Conservation (phyloP, 2,113 vertebrate genomes). For the Thomomys bottae region DNA sequence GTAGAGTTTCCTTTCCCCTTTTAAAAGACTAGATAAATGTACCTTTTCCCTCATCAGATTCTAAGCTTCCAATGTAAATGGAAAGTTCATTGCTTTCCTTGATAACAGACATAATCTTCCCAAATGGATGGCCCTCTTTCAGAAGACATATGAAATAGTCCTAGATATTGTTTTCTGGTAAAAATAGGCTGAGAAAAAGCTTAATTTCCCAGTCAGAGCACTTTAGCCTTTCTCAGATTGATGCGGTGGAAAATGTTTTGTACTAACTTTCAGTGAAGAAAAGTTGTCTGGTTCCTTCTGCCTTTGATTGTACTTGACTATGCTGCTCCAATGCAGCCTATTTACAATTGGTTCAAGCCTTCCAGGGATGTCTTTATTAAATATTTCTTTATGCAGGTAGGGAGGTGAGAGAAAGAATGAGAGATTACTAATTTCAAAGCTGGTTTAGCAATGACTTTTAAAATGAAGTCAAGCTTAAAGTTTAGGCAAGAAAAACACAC, state of each 20-base stretch:
- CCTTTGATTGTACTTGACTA: background rate
- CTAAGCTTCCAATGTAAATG: conserved; percentile 73
- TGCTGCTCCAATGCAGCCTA: background rate
- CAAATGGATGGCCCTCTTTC: conserved; percentile 57
- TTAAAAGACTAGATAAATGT: conserved; percentile 74
- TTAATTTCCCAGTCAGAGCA: conserved; percentile 61
- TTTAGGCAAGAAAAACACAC: no score
- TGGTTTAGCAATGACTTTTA: background rate
- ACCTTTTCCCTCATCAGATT: conserved; percentile 69
- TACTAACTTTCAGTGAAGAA: conserved; percentile 2
- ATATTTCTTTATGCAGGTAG: background rate
- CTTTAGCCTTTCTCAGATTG: conserved; percentile 54
- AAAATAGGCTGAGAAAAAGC: conserved; percentile 57
- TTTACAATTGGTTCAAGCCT: background rate
- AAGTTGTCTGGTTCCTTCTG: background rate
- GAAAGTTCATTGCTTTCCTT: conserved; percentile 72
- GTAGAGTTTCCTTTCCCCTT: conserved; percentile 66
- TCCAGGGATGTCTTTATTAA: background rate
- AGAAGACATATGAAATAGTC: conserved; percentile 41
- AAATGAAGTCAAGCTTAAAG: background rate
- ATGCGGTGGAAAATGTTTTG: conserved; percentile 26
- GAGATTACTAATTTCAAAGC: background rate
- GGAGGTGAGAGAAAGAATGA: background rate
- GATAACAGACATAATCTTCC: conserved; percentile 68
- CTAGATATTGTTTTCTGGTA: conserved; percentile 50